A percentile compares a stretch with the other conserved stretches of the same genome.
Conservation (phyloP, 2,888 invertebrate species). For the Ectemnius cavifrons region DNA sequence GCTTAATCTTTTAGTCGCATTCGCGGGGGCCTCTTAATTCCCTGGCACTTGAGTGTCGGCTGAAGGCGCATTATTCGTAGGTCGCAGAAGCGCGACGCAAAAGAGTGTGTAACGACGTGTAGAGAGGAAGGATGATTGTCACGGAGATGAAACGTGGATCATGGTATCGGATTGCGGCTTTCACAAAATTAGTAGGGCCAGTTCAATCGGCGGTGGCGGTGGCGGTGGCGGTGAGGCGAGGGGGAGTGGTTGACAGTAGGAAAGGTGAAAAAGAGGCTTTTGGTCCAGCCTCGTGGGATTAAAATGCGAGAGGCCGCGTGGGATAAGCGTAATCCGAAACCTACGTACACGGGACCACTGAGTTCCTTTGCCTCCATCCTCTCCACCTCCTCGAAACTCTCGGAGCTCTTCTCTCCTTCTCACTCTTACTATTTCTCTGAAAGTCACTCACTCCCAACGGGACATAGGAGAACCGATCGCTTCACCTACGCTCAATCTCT, state of each 20-base stretch:
- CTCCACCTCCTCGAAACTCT: background rate
- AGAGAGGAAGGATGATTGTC: background rate
- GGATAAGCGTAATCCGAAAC: conserved; percentile 55
- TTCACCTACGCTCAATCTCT: background rate
- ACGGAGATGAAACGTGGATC: background rate
- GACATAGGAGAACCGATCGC: background rate
- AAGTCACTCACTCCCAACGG: too few relatives aligned
- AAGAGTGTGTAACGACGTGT: too few relatives aligned
- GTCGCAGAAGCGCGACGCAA: too few relatives aligned
- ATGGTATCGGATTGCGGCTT: background rate
- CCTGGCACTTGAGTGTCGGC: too few relatives aligned
- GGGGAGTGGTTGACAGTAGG: too few relatives aligned
- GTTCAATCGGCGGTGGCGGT: too few relatives aligned
- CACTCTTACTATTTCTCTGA: background rate
- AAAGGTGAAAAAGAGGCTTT: conserved; percentile 23
- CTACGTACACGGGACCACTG: conserved; percentile 20
- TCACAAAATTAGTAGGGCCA: background rate
- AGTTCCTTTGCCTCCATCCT: conserved; percentile 18
- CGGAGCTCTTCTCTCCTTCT: conserved; percentile 15
- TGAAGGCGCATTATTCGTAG: background rate
- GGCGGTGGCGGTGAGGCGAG: too few relatives aligned
- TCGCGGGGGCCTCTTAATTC: too few relatives aligned
- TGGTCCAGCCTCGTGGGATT: conserved; percentile 37
- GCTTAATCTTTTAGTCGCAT: too few relatives aligned
- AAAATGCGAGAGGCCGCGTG: conserved; percentile 51